Base-by-base conservation (phyloP, 2,797 vertebrate genomes). In the Chlorospingus flavigularis region DNA sequence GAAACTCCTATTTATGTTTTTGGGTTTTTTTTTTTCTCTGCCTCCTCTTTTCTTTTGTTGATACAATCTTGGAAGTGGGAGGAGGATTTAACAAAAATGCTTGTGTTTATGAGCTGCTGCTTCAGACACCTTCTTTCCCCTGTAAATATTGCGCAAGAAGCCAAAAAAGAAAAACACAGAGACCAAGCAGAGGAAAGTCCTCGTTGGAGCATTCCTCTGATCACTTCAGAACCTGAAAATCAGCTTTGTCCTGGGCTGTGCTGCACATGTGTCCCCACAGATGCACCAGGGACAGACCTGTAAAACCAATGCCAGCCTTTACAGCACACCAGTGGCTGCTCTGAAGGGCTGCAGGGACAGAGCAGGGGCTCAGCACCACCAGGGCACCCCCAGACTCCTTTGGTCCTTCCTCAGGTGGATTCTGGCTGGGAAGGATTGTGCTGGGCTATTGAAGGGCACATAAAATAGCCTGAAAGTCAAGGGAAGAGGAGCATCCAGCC, bases 21-120 rank as follows among this genome's bases (percentile, higher is more conserved):
- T 42, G 17, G 43, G 19, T 20, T 43, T 43, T 5, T 53, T 23
- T 54, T 83, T 88, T 79, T 76, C 26, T 73, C 92, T 77, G 51
- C 87, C 91, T 92, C 90, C 94, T 80, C 92, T 70, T 85, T 79
- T 92, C 82, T 88, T 94, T 81, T 97, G 88, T 88, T 94, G 94
- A 92, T 90, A 85, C 63, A 37, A 94, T 92, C 76, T 94, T 87
- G 72, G 91, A 89, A 90, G 94, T 90, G 83, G 94, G 95, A 95
- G 93, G 92, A 90, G 88, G 92, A 81, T 95, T 93, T 95, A 87
- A 87, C 86, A 96, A 8, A 93, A 88, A 89, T 18, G 80, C 65
- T 4, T 53, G 61, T 86, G 84, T 92, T 74, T 85, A 88, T 82
- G 50, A 92, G 89, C 86, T 73, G 81, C 90, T 85, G 39, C 84